These are phyloP conservation scores for Elephas maximus DNA, from an alignment of 2,113 vertebrate species.

Conservation along the genomic window DNA sequence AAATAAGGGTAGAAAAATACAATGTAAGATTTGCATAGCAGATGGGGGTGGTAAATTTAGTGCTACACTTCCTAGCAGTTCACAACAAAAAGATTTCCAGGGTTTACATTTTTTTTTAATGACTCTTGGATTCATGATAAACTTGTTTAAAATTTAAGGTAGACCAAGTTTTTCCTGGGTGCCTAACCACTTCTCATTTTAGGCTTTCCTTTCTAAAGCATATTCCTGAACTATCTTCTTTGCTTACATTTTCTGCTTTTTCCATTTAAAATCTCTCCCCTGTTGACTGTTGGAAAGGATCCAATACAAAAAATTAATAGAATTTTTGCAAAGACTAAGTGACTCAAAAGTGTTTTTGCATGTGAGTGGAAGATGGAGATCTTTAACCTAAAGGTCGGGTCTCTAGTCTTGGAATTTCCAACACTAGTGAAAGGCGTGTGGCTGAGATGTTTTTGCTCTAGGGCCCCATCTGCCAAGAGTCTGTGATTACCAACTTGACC, in stretches of 20 bases:
- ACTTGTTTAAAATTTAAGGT: neutral
- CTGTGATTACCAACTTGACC: too few relatives aligned
- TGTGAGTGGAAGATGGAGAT: neutral
- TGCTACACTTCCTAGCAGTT: neutral
- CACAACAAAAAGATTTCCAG: neutral
- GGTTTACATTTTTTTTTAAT: neutral
- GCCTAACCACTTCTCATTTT: neutral
- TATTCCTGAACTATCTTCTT: neutral
- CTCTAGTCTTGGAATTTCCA: neutral
- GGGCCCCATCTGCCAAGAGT: neutral
- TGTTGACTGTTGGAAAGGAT: neutral
- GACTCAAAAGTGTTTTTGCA: neutral
- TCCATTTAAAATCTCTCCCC: neutral
- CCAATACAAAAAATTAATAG: neutral
- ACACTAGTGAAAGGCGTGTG: neutral
- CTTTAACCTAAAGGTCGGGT: neutral
- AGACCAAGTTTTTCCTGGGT: neutral
- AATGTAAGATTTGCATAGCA: neutral
- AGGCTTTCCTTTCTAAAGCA: neutral
- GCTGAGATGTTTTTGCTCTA: neutral
- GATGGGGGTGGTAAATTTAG: neutral
- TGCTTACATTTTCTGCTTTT: neutral
- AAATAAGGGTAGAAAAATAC: slow-evolving; percentile 3
- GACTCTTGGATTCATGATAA: neutral
- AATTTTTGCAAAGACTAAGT: neutral